These are phyloP conservation scores for Calidris pygmaea DNA, from an alignment of 2,113 vertebrate genomes.

Conservation along the genomic window DNA sequence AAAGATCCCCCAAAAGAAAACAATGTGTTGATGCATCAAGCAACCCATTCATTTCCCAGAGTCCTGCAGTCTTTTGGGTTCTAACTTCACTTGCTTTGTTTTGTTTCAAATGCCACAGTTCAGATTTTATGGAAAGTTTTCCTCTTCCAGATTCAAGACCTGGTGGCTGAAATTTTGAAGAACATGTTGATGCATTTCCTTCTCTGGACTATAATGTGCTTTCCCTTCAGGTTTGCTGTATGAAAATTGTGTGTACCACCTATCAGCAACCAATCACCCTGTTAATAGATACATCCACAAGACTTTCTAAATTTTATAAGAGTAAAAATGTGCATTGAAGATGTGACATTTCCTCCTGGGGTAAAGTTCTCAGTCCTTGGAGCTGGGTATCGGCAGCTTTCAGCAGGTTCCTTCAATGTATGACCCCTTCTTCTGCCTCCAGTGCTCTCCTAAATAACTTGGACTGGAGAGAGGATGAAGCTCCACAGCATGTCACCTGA, in stretches of 20 bases:
- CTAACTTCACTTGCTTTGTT: not conserved
- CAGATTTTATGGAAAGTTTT: not conserved
- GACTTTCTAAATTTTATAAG: not conserved
- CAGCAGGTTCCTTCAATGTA: not conserved
- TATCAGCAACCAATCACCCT: not conserved
- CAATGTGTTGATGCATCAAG: not conserved
- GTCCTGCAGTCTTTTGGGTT: not conserved
- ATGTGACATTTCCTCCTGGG: not conserved
- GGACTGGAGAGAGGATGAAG: not conserved
- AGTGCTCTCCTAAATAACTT: not conserved
- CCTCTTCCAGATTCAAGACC: not conserved
- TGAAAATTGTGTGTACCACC: not conserved
- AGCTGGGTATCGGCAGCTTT: not conserved
- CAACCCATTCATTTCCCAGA: not conserved
- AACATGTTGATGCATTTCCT: not conserved
- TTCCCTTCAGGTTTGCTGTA: not conserved
- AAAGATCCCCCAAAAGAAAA: not conserved
- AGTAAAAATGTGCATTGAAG: not conserved
- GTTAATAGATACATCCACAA: not conserved
- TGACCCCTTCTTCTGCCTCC: not conserved
- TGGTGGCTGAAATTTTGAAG: not conserved
- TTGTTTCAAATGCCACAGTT: not conserved
- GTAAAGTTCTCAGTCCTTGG: not conserved
- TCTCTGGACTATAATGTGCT: not conserved
- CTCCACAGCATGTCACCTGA: not conserved